Conservation (phyloP, 2,797 vertebrate genomes). For the Sparidentex hasta region DNA sequence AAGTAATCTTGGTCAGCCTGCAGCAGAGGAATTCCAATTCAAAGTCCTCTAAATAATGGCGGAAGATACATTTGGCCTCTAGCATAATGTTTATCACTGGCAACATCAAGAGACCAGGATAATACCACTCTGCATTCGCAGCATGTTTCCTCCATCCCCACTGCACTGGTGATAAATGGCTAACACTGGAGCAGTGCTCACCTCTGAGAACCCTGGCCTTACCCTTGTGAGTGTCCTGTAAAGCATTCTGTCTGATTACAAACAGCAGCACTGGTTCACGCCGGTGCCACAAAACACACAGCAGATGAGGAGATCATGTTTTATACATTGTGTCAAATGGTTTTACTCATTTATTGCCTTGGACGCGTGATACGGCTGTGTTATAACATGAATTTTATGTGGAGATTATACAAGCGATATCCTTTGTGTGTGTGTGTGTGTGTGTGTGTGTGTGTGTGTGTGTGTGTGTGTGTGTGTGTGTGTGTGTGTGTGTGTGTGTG, state of each 20-base stretch:
- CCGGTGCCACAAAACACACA: conserved; percentile 38
- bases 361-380: not conserved
- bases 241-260: conserved; percentile 79
- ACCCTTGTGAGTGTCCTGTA: conserved; percentile 82
- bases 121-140: conserved; percentile 81
- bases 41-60: conserved; percentile 76
- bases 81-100: conserved; percentile 80
- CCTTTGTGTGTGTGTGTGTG: conserved; percentile 18
- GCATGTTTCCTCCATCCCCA: conserved; percentile 71
- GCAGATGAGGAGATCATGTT: conserved; percentile 35
- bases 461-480: conserved; percentile 16
- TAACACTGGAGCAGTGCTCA: conserved; percentile 75
- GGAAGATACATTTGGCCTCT: conserved; percentile 76
- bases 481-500: conserved; percentile 19
- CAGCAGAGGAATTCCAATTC: conserved; percentile 67
- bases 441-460: conserved; percentile 8
- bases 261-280: conserved; percentile 53
- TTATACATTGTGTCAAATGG: conserved; percentile 27
- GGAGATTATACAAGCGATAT: conserved; percentile 26
- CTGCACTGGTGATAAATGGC: conserved; percentile 81
- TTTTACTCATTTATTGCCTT: conserved; percentile 35
- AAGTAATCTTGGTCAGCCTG: conserved; percentile 59
- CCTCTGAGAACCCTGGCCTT: conserved; percentile 79
- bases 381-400: conserved; percentile 19
- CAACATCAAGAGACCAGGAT: conserved; percentile 77